Evolutionary conservation across 2,797 vertebrate species (phyloP).

Genomic region (Megalops cyprinoides): DNA sequence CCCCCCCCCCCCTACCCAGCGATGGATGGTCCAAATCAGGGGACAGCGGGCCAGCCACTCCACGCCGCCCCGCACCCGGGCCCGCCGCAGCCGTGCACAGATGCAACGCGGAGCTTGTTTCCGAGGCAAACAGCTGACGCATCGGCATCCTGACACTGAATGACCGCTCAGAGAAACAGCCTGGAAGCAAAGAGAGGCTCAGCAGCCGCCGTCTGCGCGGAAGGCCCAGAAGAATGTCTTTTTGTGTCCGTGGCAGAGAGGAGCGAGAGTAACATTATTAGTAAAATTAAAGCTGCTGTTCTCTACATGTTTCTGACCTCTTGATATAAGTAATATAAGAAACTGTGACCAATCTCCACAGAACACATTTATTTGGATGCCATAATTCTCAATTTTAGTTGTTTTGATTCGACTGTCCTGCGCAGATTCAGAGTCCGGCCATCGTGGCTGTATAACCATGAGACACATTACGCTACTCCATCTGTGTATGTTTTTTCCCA

Average conservation of each 20-base stretch:
- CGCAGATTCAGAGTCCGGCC: neutral
- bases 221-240: constrained; percentile 69
- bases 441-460: too few relatives aligned
- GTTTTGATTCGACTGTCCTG: neutral
- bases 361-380: constrained; percentile 52
- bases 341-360: constrained; percentile 57
- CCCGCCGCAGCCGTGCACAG: constrained; percentile 65
- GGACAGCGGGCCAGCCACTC: constrained; percentile 53
- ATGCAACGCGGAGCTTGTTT: constrained; percentile 74
- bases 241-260: constrained; percentile 46
- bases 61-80: constrained; percentile 52
- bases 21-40: constrained; percentile 61
- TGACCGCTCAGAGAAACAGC: constrained; percentile 59
- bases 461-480: too few relatives aligned
- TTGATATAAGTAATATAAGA: constrained; percentile 58
- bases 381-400: too few relatives aligned
- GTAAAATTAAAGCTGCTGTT: constrained; percentile 68
- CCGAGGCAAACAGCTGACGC: constrained; percentile 69
- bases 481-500: too few relatives aligned
- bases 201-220: constrained; percentile 55
- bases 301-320: constrained; percentile 56
- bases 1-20: constrained; percentile 51
- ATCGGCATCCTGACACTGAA: constrained; percentile 65
- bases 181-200: constrained; percentile 61
- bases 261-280: constrained; percentile 53